Conservation (phyloP, 92 coral and sea anemone species). For the Zoanthus sociatus region DNA sequence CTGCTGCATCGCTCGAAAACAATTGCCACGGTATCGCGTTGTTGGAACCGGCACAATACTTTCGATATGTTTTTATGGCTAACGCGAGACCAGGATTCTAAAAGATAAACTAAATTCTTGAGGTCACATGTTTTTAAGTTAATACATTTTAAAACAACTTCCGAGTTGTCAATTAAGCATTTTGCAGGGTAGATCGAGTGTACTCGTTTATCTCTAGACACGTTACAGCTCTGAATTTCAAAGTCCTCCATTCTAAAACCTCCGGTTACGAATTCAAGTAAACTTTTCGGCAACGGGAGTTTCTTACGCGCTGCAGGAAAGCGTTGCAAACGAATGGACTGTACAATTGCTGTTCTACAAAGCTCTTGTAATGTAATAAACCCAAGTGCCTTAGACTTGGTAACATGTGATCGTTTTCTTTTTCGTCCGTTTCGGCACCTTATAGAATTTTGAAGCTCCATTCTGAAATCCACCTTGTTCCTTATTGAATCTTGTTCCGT, state of each 20-base stretch:
- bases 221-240: slow-evolving; percentile 61
- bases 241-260: slow-evolving; percentile 66
- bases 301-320: slow-evolving; percentile 56
- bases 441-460: slow-evolving; percentile 33
- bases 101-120: slow-evolving; percentile 21
- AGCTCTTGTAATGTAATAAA: slow-evolving; percentile 47
- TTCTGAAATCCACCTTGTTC: neutral
- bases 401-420: slow-evolving; percentile 17
- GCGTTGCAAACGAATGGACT: slow-evolving; percentile 48
- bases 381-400: neutral
- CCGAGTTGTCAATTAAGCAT: slow-evolving; percentile 70
- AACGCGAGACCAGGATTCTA: slow-evolving; percentile 66
- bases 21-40: slow-evolving; percentile 63
- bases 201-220: slow-evolving; percentile 64
- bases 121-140: slow-evolving; percentile 43
- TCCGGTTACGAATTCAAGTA: slow-evolving; percentile 62
- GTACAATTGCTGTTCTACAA: slow-evolving; percentile 61
- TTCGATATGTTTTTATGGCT: slow-evolving; percentile 67
- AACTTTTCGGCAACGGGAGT: slow-evolving; percentile 69
- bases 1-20: slow-evolving; percentile 67
- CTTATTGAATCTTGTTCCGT: neutral
- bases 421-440: slow-evolving; percentile 42
- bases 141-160: slow-evolving; percentile 70
- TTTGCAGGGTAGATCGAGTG: slow-evolving; percentile 66
- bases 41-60: slow-evolving; percentile 65